Percentiles rank a stretch among this genome's conserved stretches.
Evolutionary conservation across 2,888 invertebrate genomes (phyloP).

Genomic region (Machimus atricapillus): DNA sequence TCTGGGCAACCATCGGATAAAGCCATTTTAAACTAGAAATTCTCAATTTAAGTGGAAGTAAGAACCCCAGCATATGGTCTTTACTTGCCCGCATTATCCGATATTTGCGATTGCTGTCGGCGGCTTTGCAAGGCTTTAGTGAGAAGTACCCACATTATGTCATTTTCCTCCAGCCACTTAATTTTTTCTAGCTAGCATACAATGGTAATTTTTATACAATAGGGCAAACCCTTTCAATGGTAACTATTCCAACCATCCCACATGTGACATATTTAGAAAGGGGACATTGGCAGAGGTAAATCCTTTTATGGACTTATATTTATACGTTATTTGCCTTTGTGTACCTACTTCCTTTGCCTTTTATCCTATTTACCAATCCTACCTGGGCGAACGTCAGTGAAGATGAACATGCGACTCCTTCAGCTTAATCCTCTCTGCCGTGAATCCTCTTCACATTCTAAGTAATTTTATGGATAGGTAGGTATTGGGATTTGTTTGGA

Average conservation of each 20-base stretch:
- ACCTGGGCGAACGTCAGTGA: neutral
- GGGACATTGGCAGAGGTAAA: neutral
- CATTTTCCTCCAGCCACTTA: neutral
- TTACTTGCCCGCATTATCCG: neutral
- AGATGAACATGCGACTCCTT: constrained; percentile 39
- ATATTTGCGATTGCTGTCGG: neutral
- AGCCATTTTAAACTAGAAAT: constrained; percentile 30
- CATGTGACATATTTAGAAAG: neutral
- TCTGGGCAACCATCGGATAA: neutral
- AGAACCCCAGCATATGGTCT: neutral
- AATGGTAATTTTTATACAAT: neutral
- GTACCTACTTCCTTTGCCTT: neutral
- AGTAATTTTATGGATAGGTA: constrained; percentile 8
- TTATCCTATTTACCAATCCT: neutral
- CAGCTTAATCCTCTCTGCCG: constrained; percentile 42
- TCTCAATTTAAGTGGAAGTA: neutral
- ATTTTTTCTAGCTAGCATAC: neutral
- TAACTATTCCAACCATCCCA: neutral
- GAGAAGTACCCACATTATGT: neutral
- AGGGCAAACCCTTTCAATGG: neutral
- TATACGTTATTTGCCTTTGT: constrained; percentile 15
- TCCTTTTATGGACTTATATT: constrained; percentile 10
- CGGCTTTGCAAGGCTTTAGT: neutral
- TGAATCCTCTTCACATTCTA: constrained; percentile 34
- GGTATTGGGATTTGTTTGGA: neutral